These are phyloP conservation scores for Selene dorsalis DNA, from an alignment of 2,797 vertebrate genomes.

Conservation along the genomic window DNA sequence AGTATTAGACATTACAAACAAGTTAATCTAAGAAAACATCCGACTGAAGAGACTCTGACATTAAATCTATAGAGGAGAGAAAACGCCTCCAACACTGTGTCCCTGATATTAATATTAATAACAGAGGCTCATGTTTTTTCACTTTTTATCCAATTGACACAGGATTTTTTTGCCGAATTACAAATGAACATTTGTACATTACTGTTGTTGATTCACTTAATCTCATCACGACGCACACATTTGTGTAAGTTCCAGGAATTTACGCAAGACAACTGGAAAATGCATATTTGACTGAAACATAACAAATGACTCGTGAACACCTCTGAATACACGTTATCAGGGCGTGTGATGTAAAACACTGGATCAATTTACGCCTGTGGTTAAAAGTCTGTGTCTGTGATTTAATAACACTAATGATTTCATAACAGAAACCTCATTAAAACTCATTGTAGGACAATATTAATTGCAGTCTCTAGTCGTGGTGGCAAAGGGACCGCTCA, in stretches of 20 bases:
- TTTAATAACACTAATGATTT: slow-evolving; percentile 1
- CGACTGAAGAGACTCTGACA: neutral
- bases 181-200: slow-evolving; percentile 18
- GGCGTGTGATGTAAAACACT: neutral
- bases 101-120: slow-evolving; percentile 21
- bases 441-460: neutral
- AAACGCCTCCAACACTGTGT: neutral
- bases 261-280: neutral
- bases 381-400: neutral
- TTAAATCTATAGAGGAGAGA: neutral
- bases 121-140: slow-evolving; percentile 13
- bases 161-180: slow-evolving; percentile 20
- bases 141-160: slow-evolving; percentile 8
- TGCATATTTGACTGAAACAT: neutral
- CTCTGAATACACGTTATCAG: slow-evolving; percentile 7
- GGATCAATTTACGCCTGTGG: neutral
- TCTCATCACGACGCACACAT: slow-evolving; percentile 4
- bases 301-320: neutral
- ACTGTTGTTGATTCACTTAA: slow-evolving; percentile 27
- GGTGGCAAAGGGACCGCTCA: neutral
- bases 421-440: neutral
- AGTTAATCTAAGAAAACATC: neutral
- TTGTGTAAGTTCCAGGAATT: slow-evolving; percentile 21
- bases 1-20: neutral
- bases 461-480: neutral